Evolutionary conservation across 2,113 vertebrate genomes (phyloP).

Genomic region (Hymenochirus boettgeri): DNA sequence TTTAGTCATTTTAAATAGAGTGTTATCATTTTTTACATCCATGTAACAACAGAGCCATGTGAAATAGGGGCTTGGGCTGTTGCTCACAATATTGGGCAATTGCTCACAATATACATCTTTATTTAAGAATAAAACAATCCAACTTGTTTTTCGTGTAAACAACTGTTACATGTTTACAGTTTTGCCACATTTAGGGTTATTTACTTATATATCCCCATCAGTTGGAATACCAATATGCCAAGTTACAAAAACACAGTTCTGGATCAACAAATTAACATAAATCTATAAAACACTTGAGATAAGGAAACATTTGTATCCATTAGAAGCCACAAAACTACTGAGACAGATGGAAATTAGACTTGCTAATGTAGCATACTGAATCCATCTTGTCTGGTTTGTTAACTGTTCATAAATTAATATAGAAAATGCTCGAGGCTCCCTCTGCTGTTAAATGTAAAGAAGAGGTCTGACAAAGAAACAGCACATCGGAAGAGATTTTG

Average conservation of each 20-base stretch:
- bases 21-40: no score
- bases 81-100: no score
- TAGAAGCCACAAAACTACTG: slow-evolving; percentile 30
- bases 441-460: slow-evolving; percentile 4
- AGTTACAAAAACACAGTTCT: slow-evolving; percentile 32
- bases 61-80: no score
- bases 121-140: no score
- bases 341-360: slow-evolving; percentile 43
- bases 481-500: no score
- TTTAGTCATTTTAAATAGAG: no score
- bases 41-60: no score
- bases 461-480: no score
- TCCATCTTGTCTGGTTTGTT: slow-evolving; percentile 34
- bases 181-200: slow-evolving; percentile 22
- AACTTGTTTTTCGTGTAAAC: no score
- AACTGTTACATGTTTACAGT: no score
- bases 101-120: no score
- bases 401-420: slow-evolving; percentile 8
- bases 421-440: slow-evolving; percentile 10
- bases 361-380: slow-evolving; percentile 42
- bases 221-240: slow-evolving; percentile 15
- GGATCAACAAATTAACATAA: slow-evolving; percentile 42
- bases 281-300: slow-evolving; percentile 42
- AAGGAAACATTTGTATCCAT: slow-evolving; percentile 40
- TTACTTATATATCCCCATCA: slow-evolving; percentile 18